Evolutionary conservation across 2,888 invertebrate genomes (phyloP).

Genomic region (Prosopocoilus inquinatus): DNA sequence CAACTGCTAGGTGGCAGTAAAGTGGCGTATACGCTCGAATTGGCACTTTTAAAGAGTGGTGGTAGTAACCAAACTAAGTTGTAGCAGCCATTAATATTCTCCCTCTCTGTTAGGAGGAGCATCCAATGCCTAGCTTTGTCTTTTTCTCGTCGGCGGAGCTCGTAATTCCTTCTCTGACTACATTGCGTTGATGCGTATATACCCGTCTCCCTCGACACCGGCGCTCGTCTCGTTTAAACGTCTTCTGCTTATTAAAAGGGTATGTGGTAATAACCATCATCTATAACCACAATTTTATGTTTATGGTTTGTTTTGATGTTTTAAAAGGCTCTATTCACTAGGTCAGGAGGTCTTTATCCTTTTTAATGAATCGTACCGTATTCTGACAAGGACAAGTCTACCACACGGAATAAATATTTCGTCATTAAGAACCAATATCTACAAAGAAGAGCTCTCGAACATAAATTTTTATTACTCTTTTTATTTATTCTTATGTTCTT

Average conservation of each 20-base stretch:
- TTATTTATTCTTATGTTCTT: no score
- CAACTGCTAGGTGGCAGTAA: constrained; percentile 46
- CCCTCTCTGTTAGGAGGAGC: constrained; percentile 15
- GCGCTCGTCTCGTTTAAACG: constrained; percentile 23
- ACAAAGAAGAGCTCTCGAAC: no score
- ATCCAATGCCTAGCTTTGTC: constrained; percentile 11
- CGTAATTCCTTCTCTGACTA: constrained; percentile 5
- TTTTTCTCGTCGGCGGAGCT: background rate
- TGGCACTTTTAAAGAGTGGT: constrained; percentile 16
- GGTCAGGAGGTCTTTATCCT: constrained; percentile 37
- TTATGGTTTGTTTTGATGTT: constrained; percentile 43
- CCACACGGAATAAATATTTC: background rate
- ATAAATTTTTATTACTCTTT: no score
- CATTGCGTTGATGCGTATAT: constrained; percentile 6
- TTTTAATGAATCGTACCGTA: constrained; percentile 13
- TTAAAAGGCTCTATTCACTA: constrained; percentile 30
- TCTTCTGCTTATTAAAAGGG: constrained; percentile 33
- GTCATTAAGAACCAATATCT: no score
- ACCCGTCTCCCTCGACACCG: constrained; percentile 20
- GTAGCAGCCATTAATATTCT: constrained; percentile 25
- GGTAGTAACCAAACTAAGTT: constrained; percentile 19
- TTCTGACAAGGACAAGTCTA: background rate
- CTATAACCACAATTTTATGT: constrained; percentile 33
- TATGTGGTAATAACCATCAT: constrained; percentile 33
- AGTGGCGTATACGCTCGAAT: constrained; percentile 19